A percentile compares a stretch with the other conserved stretches of the same genome.
These are phyloP conservation scores for Tromatobia lineatoria DNA, from an alignment of 2,888 invertebrate species.

Conservation along the genomic window DNA sequence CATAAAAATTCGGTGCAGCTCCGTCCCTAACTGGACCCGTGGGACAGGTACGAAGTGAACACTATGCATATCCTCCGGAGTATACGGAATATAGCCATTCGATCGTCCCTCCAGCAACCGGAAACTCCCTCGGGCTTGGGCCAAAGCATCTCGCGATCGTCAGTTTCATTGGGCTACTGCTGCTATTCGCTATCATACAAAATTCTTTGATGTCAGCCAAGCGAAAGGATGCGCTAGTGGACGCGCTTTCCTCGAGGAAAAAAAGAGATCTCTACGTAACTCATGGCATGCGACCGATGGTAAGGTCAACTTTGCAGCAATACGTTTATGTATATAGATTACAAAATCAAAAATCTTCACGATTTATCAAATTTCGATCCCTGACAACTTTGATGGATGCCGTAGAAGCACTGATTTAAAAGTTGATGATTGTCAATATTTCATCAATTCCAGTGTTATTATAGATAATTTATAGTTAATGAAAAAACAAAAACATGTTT, in stretches of 20 bases:
- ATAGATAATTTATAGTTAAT: too few species aligned
- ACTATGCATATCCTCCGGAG: conserved; percentile 73
- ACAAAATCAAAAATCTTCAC: too few species aligned
- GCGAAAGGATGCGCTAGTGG: conserved; percentile 79
- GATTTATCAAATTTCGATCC: too few species aligned
- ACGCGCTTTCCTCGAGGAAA: conserved; percentile 77
- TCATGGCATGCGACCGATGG: conserved; percentile 74
- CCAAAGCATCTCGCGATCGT: conserved; percentile 82
- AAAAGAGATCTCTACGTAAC: conserved; percentile 77
- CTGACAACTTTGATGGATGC: too few species aligned
- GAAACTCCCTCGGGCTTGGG: conserved; percentile 76
- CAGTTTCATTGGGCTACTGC: conserved; percentile 82
- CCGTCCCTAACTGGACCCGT: conserved; percentile 41
- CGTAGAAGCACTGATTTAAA: too few species aligned
- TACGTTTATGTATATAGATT: too few species aligned
- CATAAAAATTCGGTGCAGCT: conserved; percentile 36
- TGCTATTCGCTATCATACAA: conserved; percentile 83
- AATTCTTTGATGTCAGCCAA: conserved; percentile 80
- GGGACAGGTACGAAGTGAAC: conserved; percentile 74
- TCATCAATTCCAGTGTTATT: too few species aligned
- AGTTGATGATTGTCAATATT: too few species aligned
- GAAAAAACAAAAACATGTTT: too few species aligned
- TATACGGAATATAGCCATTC: conserved; percentile 72
- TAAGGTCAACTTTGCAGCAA: conserved; percentile 66
- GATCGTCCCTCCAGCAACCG: conserved; percentile 69